Evolutionary conservation across 2,888 invertebrate species (phyloP), one percentile per base, ranked within the genome.

Genomic region (Reticulitermes lucifugus): DNA sequence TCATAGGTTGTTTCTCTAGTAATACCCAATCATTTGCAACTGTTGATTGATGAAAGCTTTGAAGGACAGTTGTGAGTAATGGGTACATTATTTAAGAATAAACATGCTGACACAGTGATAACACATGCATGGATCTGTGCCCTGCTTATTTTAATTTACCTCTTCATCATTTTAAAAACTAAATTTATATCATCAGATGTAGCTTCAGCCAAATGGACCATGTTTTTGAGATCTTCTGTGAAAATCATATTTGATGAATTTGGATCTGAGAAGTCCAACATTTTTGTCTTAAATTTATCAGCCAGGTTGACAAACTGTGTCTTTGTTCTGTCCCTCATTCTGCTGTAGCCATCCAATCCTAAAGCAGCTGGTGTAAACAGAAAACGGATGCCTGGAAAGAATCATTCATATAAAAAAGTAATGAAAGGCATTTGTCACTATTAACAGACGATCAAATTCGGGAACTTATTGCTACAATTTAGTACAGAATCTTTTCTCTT

Each of bases 171-270:
- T 88, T 93, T 92, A 14, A 92, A 88, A 2, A 95, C 89, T 29
- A 96, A 90, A 12, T 94, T 91, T 22, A 96, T 87, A 89, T 97
- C 96, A 5, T 91, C 89, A 59, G 91, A 92, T 12, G 55, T 43
- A 51, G 92, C 93, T 86, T 95, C 93, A 4, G 93, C 93, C 83
- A 97, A 90, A 89, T 96, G 95, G 7, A 96, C 89, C 94, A 96
- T 95, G 89, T 95, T 96, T 90, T 96, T 97, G 21, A 97, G 91
- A 90, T 97, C 97, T 91, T 97, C 97, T 10, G 96, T 96, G 89
- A 96, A 97, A 87, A 97, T 93, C 93, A 96, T 94, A 88, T 93
- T 93, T 86, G 93, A 93, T 0, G 90, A 87, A 0, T 91, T 90
- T 0, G 93, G 90, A 25, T 93, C 91, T 0, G 93, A 91, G 89